A percentile compares a stretch with the other conserved stretches of the same genome.
These are phyloP conservation scores for Tonatia bakeri DNA, from an alignment of 2,113 vertebrate genomes.

Conservation along the genomic window DNA sequence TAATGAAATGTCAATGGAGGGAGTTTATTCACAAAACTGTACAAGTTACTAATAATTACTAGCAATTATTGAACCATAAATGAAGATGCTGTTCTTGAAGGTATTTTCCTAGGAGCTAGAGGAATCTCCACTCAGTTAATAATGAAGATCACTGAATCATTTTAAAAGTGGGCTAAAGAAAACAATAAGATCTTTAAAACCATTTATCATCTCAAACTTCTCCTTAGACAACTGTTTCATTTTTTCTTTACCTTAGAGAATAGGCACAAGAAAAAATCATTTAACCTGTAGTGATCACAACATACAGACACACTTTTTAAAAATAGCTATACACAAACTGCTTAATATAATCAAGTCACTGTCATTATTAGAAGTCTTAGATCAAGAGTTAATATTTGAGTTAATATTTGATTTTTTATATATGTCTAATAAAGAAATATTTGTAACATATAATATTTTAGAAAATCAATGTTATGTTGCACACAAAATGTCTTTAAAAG, in stretches of 20 bases:
- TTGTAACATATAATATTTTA: background rate
- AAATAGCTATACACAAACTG: background rate
- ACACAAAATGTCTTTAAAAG: background rate
- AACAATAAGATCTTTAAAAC: constrained; percentile 34
- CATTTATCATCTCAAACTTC: constrained; percentile 62
- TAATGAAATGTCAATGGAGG: background rate
- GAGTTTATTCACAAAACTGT: constrained; percentile 60
- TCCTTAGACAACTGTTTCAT: constrained; percentile 29
- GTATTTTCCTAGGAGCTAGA: constrained; percentile 33
- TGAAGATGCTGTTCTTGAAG: constrained; percentile 49
- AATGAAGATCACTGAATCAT: constrained; percentile 32
- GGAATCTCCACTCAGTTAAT: constrained; percentile 51
- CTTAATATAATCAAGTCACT: background rate
- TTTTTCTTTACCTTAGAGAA: background rate
- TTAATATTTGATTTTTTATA: background rate
- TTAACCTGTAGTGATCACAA: constrained; percentile 34
- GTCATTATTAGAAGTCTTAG: background rate
- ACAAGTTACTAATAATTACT: constrained; percentile 55
- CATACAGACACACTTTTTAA: background rate
- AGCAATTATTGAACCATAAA: constrained; percentile 52
- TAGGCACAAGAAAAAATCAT: constrained; percentile 34
- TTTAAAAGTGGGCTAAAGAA: constrained; percentile 44
- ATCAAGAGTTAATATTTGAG: background rate
- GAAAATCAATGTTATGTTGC: background rate
- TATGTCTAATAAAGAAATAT: background rate